Conservation (phyloP, 2,113 vertebrate genomes). For the Athene noctua region DNA sequence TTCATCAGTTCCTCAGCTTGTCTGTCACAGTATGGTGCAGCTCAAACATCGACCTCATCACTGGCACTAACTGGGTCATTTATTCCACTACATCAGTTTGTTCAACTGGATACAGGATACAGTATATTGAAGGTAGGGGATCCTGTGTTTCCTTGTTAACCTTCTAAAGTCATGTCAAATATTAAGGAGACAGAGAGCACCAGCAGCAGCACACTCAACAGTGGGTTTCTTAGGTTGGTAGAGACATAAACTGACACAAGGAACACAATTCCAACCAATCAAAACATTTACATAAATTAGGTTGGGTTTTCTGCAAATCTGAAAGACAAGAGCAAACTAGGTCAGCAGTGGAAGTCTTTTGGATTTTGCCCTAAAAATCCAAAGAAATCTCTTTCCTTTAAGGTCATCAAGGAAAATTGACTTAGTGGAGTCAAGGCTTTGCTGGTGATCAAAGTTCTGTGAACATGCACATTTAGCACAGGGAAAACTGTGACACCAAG, state of each 20-base stretch:
- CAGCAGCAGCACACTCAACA: neutral
- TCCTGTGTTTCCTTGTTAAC: neutral
- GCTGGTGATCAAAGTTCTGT: neutral
- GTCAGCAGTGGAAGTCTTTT: neutral
- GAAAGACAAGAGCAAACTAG: neutral
- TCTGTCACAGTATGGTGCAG: neutral
- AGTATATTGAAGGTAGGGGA: neutral
- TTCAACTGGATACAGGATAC: neutral
- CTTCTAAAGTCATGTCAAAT: neutral
- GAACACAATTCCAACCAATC: neutral
- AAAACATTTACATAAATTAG: neutral
- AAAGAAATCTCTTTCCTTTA: neutral
- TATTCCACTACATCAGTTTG: constrained; percentile 19
- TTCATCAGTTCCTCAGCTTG: neutral
- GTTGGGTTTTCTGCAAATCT: neutral
- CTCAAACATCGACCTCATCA: neutral
- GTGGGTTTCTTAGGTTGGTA: neutral
- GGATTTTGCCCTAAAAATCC: neutral
- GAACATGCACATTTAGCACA: neutral
- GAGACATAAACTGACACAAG: neutral
- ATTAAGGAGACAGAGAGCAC: neutral
- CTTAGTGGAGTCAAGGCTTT: neutral
- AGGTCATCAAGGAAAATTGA: neutral
- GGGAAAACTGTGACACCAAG: neutral
- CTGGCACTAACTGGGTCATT: constrained; percentile 3